phyloP scores from a whole-genome alignment of 2,888 invertebrate genomes.

The Tiliacea citrago region DNA sequence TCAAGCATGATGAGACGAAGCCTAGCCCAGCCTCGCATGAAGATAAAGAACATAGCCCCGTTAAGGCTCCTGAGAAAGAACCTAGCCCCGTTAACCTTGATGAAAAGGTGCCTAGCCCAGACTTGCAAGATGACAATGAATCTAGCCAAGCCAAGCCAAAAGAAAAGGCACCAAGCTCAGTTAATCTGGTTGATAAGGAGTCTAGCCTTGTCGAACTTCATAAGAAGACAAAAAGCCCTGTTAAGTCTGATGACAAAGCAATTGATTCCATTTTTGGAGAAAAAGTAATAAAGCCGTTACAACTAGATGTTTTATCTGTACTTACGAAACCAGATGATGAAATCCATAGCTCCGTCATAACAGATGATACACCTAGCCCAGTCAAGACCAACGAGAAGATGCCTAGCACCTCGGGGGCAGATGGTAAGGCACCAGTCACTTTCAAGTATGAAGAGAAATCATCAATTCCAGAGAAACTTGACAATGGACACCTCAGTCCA shows the following conservation, averaged over 20 bases:
- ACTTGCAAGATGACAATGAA: constrained; percentile 4
- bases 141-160: constrained; percentile 9
- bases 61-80: neutral
- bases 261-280: constrained; percentile 31
- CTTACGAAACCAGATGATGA: constrained; percentile 6
- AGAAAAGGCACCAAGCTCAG: constrained; percentile 34
- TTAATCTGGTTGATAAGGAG: constrained; percentile 14
- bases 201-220: neutral
- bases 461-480: constrained; percentile 9
- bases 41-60: constrained; percentile 18
- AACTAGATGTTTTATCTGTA: constrained; percentile 23
- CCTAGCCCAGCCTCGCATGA: constrained; percentile 5
- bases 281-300: constrained; percentile 25
- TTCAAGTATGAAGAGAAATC: constrained; percentile 1
- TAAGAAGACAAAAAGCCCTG: constrained; percentile 1
- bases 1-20: neutral
- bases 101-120: constrained; percentile 16
- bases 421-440: constrained; percentile 3
- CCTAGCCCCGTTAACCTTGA: constrained; percentile 27
- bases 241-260: constrained; percentile 31
- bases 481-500: constrained; percentile 36
- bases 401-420: neutral
- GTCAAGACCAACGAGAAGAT: constrained; percentile 6
- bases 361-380: constrained; percentile 19
- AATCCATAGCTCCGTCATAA: neutral